Conservation (phyloP, 2,888 invertebrate genomes). For the Spodoptera littoralis region DNA sequence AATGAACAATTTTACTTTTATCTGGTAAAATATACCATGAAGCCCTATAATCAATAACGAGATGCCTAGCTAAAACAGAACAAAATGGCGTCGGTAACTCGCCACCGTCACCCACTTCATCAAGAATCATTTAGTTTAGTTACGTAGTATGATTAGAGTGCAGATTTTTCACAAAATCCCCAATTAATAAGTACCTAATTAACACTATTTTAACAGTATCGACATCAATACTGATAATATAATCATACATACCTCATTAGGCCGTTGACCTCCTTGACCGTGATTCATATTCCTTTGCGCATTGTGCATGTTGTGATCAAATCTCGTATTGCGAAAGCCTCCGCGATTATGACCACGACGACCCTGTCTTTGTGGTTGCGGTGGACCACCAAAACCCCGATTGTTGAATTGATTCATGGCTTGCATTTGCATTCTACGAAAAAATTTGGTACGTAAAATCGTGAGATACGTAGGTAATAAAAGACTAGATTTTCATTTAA, state of each 20-base stretch:
- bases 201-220: not conserved
- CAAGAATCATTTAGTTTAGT: too few species aligned
- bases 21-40: too few species aligned
- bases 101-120: too few species aligned
- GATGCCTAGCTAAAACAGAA: slow-evolving; percentile 29
- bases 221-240: slow-evolving; percentile 7
- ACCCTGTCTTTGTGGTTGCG: slow-evolving; percentile 83
- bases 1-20: too few species aligned
- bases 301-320: slow-evolving; percentile 68
- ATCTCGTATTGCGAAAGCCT: slow-evolving; percentile 84
- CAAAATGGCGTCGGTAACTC: slow-evolving; percentile 47
- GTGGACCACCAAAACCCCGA: slow-evolving; percentile 85
- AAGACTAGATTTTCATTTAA: not conserved
- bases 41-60: slow-evolving; percentile 31
- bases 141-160: too few species aligned
- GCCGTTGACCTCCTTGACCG: slow-evolving; percentile 83
- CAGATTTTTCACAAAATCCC: too few species aligned
- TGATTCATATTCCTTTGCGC: slow-evolving; percentile 69
- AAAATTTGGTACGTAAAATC: slow-evolving; percentile 17
- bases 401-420: slow-evolving; percentile 84
- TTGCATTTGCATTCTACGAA: slow-evolving; percentile 79
- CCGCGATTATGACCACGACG: slow-evolving; percentile 78
- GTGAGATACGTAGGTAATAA: slow-evolving; percentile 17
- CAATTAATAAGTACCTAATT: too few species aligned
- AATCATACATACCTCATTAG: slow-evolving; percentile 74